phyloP scores from a whole-genome alignment of 64 coral and sea anemone species.

The Exaiptasia diaphana region DNA sequence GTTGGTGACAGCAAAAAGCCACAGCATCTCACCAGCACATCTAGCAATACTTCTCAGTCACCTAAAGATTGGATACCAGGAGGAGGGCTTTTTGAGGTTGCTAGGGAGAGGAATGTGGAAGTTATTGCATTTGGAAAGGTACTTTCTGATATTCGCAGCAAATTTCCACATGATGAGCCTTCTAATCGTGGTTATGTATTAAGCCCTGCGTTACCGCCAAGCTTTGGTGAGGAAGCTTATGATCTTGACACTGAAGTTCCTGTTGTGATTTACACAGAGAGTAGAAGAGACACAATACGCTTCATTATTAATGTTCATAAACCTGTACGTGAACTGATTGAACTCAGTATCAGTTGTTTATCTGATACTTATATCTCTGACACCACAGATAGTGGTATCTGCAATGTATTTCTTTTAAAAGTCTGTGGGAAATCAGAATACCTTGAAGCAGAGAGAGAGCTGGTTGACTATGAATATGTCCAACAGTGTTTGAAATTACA shows the following conservation, averaged over 20 bases:
- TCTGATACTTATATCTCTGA: slow-evolving; percentile 41
- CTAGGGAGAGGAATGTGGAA: slow-evolving; percentile 87
- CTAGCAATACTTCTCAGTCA: background rate
- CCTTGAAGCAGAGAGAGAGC: slow-evolving; percentile 53
- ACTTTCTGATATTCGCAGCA: slow-evolving; percentile 65
- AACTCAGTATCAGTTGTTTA: slow-evolving; percentile 65
- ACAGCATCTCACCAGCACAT: background rate
- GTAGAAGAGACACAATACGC: slow-evolving; percentile 56
- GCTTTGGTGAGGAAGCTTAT: slow-evolving; percentile 66
- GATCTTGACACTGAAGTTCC: slow-evolving; percentile 45
- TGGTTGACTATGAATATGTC: slow-evolving; percentile 90
- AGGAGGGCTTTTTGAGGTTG: slow-evolving; percentile 91
- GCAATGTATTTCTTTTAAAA: slow-evolving; percentile 64
- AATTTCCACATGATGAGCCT: slow-evolving; percentile 57
- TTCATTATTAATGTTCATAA: slow-evolving; percentile 65
- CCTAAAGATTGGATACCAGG: slow-evolving; percentile 51
- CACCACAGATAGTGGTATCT: slow-evolving; percentile 5
- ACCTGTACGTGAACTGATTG: slow-evolving; percentile 60
- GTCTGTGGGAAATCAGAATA: slow-evolving; percentile 92
- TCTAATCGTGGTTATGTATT: slow-evolving; percentile 84
- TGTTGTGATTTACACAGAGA: slow-evolving; percentile 66
- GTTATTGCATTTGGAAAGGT: slow-evolving; percentile 78
- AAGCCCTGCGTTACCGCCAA: slow-evolving; percentile 74
- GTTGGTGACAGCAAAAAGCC: slow-evolving; percentile 11
- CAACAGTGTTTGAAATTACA: slow-evolving; percentile 77